phyloP scores from a whole-genome alignment of 2,797 vertebrate species.

The Hybognathus amarus region DNA sequence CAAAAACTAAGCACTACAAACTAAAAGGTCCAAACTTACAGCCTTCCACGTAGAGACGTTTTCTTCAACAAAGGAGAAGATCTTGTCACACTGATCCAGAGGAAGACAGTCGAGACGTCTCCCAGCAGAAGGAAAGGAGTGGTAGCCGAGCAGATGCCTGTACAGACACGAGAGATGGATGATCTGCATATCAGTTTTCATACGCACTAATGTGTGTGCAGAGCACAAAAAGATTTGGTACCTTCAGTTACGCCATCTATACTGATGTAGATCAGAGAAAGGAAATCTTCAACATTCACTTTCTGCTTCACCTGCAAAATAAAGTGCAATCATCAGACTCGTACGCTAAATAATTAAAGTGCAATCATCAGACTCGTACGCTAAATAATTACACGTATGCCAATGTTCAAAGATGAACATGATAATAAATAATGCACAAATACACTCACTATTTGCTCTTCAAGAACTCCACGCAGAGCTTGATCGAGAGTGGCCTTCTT shows the following conservation, averaged over 20 bases:
- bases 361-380: neutral
- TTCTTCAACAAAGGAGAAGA: conserved; percentile 97
- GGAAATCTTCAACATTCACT: conserved; percentile 86
- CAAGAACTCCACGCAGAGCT: conserved; percentile 89
- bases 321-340: neutral
- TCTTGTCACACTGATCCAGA: conserved; percentile 94
- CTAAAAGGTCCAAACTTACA: conserved; percentile 72
- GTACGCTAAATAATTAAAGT: accelerated
- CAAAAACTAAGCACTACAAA: neutral
- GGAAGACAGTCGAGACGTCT: conserved; percentile 97
- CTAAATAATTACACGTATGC: neutral
- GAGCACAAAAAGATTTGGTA: conserved; percentile 55
- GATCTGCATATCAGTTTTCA: neutral
- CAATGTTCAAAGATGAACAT: neutral
- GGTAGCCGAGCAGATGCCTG: conserved; percentile 95
- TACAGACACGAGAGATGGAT: neutral
- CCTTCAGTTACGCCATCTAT: conserved; percentile 94
- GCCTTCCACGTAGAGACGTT: conserved; percentile 99
- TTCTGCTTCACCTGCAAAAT: conserved; percentile 84
- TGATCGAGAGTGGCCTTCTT: conserved; percentile 97
- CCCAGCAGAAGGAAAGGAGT: conserved; percentile 94
- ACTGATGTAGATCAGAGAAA: conserved; percentile 94
- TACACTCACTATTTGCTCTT: conserved; percentile 90
- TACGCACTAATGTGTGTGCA: neutral
- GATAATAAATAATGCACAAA: neutral